Evolutionary conservation across 2,113 vertebrate genomes (phyloP).

Genomic region (Tamias sibiricus): DNA sequence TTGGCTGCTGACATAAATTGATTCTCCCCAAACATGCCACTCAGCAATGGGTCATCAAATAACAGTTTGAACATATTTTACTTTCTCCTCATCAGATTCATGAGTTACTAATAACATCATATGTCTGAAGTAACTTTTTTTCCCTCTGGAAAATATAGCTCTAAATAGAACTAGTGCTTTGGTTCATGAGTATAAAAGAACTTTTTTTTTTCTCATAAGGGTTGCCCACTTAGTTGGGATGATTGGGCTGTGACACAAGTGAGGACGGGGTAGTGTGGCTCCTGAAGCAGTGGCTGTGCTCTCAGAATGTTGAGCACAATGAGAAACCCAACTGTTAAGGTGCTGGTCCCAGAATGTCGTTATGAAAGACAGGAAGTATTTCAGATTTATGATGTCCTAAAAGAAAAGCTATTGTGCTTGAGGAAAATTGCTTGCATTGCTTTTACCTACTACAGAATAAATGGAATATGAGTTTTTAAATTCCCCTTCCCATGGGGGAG

Average conservation of each 20-base stretch:
- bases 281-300: neutral
- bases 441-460: constrained; percentile 4
- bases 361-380: constrained; percentile 22
- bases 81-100: neutral
- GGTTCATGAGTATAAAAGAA: neutral
- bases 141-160: neutral
- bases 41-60: neutral
- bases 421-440: neutral
- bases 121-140: neutral
- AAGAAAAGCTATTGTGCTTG: constrained; percentile 6
- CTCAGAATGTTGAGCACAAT: neutral
- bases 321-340: neutral
- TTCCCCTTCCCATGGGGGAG: neutral
- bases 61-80: neutral
- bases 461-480: neutral
- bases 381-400: neutral
- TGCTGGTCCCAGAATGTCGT: neutral
- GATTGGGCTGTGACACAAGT: neutral
- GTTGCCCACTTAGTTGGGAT: neutral
- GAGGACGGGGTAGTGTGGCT: neutral
- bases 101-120: neutral
- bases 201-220: neutral
- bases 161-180: neutral
- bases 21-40: neutral
- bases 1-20: neutral